Evolutionary conservation across 2,888 invertebrate genomes (phyloP).

Genomic region (Phragmatobia fuliginosa): DNA sequence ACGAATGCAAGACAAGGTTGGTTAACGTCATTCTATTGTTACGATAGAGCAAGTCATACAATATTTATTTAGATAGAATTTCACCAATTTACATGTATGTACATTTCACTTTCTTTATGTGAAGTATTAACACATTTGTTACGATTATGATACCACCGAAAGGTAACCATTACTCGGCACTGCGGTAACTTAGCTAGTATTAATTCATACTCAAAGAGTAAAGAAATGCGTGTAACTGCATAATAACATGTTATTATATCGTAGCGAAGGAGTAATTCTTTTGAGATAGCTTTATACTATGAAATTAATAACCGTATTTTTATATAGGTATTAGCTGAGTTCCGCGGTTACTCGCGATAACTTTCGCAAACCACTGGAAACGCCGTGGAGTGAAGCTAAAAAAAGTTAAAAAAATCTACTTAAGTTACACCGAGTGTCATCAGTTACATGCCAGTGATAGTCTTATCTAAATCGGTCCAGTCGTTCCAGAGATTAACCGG

Average conservation of each 20-base stretch:
- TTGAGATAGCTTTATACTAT: background rate
- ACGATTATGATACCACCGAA: constrained; percentile 36
- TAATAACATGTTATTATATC: constrained; percentile 4
- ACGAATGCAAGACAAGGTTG: constrained; percentile 32
- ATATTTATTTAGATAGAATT: constrained; percentile 52
- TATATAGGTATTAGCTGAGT: no score
- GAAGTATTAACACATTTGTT: constrained; percentile 56
- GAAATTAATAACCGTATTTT: no score
- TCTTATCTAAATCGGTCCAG: no score
- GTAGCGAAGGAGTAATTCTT: background rate
- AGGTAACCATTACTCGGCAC: constrained; percentile 42
- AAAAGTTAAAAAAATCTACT: no score
- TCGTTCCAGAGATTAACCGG: no score
- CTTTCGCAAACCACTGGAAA: no score
- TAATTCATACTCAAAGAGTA: constrained; percentile 37
- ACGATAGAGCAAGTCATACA: constrained; percentile 46
- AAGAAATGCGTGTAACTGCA: constrained; percentile 15
- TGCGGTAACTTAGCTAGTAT: constrained; percentile 39
- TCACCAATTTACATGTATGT: constrained; percentile 64
- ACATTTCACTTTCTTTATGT: constrained; percentile 63
- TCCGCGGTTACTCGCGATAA: no score
- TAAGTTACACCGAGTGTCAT: no score
- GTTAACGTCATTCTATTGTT: constrained; percentile 35
- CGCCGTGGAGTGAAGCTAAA: no score
- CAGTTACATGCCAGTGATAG: no score